phyloP scores from a whole-genome alignment of 2,888 invertebrate genomes.

The Ashinkailepas kermadecensis region DNA sequence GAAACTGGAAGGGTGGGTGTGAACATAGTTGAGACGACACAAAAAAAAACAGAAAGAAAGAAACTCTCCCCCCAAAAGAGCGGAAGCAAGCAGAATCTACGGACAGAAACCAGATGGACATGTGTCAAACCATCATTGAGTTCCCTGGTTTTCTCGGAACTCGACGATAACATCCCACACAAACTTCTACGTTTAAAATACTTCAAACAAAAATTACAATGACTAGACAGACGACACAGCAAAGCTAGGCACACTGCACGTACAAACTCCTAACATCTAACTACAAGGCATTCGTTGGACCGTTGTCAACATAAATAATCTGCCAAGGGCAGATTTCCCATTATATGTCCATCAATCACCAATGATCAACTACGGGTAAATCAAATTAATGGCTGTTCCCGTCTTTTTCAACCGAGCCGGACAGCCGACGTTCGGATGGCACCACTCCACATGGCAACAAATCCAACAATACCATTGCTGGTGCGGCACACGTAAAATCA shows the following conservation, averaged over 20 bases:
- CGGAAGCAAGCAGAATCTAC: neutral
- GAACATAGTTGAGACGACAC: no score
- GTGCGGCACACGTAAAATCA: neutral
- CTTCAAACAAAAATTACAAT: neutral
- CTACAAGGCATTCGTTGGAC: neutral
- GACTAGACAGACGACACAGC: slow-evolving; percentile 13
- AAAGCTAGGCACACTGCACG: neutral
- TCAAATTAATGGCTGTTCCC: no score
- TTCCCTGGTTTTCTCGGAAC: neutral
- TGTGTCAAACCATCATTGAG: neutral
- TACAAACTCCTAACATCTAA: neutral
- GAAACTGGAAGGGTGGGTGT: no score
- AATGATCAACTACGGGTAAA: no score
- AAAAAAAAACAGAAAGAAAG: neutral
- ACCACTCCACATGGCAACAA: neutral
- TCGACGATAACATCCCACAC: neutral
- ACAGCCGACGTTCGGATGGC: no score
- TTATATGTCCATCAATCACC: no score
- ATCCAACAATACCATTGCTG: neutral
- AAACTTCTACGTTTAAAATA: neutral
- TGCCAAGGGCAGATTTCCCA: no score
- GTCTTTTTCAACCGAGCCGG: no score
- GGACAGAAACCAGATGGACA: neutral
- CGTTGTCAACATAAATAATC: neutral
- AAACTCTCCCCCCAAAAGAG: neutral